phyloP scores from a whole-genome alignment of 2,888 invertebrate species.

The Antheraea yamamai region DNA sequence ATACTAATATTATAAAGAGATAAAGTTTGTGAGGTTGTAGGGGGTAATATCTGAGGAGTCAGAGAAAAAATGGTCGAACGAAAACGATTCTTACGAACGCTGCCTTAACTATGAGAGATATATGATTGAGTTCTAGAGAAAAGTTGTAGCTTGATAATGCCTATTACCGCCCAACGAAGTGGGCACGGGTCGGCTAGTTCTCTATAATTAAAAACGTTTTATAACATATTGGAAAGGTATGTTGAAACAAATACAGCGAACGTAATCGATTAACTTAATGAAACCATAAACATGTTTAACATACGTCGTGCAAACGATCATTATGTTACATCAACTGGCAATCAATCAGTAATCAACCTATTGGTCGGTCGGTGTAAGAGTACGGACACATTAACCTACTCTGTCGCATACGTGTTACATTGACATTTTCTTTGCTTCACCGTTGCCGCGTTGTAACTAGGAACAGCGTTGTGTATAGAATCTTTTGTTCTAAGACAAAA shows the following conservation, averaged over 20 bases:
- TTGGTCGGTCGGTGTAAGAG: conserved; percentile 14
- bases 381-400: conserved; percentile 27
- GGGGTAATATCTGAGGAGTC: too few relatives aligned
- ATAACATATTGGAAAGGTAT: not conserved
- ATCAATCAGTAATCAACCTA: conserved; percentile 31
- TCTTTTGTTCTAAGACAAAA: not conserved
- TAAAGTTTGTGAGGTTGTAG: too few relatives aligned
- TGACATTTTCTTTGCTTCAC: not conserved
- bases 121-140: too few relatives aligned
- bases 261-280: conserved; percentile 4
- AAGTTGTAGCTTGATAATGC: too few relatives aligned
- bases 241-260: not conserved
- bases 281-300: conserved; percentile 20
- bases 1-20: too few relatives aligned
- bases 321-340: conserved; percentile 33
- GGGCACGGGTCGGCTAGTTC: too few relatives aligned
- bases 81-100: too few relatives aligned
- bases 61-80: too few relatives aligned
- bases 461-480: not conserved
- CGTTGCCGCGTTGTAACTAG: conserved; percentile 13
- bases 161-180: too few relatives aligned
- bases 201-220: not conserved
- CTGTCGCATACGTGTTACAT: conserved; percentile 16
- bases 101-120: too few relatives aligned
- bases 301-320: conserved; percentile 27